These are phyloP conservation scores for Mesoclemmys tuberculata DNA, from an alignment of 2,113 vertebrate species.

Conservation along the genomic window DNA sequence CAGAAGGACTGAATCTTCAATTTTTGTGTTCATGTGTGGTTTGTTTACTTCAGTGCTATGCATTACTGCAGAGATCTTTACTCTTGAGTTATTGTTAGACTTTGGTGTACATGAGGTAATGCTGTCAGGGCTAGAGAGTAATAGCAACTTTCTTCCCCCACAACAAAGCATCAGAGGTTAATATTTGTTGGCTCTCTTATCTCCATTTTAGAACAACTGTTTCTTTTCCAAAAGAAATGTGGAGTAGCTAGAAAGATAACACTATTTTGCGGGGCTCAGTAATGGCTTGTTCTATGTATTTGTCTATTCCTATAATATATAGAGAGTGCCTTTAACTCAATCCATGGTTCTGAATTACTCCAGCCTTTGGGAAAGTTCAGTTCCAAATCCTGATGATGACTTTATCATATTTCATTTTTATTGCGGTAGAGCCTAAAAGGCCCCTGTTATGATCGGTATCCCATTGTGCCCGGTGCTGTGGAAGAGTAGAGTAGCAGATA, in stretches of 20 bases:
- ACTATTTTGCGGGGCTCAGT: neutral
- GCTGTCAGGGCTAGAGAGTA: neutral
- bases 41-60: neutral
- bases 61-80: neutral
- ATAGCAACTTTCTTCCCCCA: neutral
- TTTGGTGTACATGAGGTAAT: neutral
- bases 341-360: rapidly evolving
- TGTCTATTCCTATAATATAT: neutral
- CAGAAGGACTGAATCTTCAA: neutral
- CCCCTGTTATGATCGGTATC: neutral
- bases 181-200: neutral
- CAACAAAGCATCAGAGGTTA: neutral
- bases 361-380: neutral
- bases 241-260: neutral
- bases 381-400: neutral
- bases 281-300: neutral
- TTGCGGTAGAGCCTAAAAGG: neutral
- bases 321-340: neutral
- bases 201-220: neutral
- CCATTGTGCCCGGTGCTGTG: neutral
- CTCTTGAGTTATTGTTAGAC: neutral
- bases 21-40: neutral
- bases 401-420: neutral
- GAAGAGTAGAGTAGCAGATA: too few species aligned
- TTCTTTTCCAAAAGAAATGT: neutral